Conservation (phyloP, 2,888 invertebrate species). For the Callyntrura sp. region DNA sequence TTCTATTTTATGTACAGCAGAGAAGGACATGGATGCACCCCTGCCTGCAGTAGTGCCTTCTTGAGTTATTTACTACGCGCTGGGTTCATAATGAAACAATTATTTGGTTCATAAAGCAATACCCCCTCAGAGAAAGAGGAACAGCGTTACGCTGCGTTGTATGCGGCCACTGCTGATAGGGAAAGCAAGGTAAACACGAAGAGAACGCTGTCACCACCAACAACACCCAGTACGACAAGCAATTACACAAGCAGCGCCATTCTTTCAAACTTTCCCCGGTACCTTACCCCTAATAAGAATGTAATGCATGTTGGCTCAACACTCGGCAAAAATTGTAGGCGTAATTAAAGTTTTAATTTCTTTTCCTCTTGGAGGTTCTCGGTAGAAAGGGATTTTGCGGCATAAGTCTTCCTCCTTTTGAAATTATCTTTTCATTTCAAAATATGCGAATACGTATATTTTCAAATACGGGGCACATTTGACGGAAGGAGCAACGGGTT, state of each 20-base stretch:
- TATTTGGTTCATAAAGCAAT: constrained; percentile 28
- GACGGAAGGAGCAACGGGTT: no score
- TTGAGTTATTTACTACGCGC: not conserved
- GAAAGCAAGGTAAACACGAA: not conserved
- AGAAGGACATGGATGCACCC: not conserved
- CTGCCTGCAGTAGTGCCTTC: constrained; percentile 18
- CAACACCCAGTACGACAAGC: no score
- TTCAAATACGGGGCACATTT: no score
- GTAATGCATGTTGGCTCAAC: not conserved
- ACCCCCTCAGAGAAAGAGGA: not conserved
- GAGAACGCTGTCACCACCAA: no score
- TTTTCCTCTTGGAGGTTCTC: not conserved
- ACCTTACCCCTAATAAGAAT: not conserved
- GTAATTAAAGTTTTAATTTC: not conserved
- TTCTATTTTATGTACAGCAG: not conserved
- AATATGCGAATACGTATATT: no score
- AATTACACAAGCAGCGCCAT: no score
- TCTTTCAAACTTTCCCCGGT: no score
- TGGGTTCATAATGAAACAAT: constrained; percentile 29
- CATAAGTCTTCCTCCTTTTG: no score
- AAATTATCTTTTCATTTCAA: no score
- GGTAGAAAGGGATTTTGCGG: no score
- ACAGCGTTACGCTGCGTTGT: not conserved
- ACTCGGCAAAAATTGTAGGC: not conserved
- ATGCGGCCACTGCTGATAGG: not conserved